Conservation (phyloP, 2,113 vertebrate species). For the Macquaria ambigua region DNA sequence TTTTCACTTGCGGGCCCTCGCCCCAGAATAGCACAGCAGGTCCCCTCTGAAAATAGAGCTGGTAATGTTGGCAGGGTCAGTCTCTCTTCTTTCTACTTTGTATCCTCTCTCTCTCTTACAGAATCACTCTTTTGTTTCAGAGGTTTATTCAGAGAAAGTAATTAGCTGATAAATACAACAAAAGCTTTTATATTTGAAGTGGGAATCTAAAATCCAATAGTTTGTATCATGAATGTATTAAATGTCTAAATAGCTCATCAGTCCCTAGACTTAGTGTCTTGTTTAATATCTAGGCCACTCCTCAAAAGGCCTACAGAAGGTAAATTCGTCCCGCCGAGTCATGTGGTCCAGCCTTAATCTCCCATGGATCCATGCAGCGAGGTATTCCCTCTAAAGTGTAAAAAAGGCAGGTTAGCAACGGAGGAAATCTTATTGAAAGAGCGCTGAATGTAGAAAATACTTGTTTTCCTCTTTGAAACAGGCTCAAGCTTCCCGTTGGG, state of each 20-base stretch:
- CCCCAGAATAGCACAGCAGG: constrained; percentile 83
- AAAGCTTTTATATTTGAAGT: constrained; percentile 45
- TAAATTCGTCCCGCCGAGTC: constrained; percentile 29
- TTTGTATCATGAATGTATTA: constrained; percentile 2
- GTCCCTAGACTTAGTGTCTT: background rate
- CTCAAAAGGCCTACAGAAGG: background rate
- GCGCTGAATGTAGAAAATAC: constrained; percentile 33
- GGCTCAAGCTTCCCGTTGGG: background rate
- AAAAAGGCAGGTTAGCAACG: background rate
- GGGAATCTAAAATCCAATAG: constrained; percentile 19
- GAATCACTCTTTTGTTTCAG: constrained; percentile 71
- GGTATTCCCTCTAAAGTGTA: constrained; percentile 38
- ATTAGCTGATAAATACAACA: constrained; percentile 54
- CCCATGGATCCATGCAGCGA: constrained; percentile 22
- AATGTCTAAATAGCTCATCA: background rate
- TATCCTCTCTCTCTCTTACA: constrained; percentile 48
- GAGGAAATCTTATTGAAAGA: constrained; percentile 55
- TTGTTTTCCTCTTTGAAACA: constrained; percentile 39
- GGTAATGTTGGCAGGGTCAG: constrained; percentile 77
- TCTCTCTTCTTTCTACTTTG: constrained; percentile 34
- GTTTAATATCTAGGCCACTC: constrained; percentile 9
- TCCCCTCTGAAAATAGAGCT: constrained; percentile 86
- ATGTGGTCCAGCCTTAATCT: constrained; percentile 29
- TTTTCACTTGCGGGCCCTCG: constrained; percentile 64
- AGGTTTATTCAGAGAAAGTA: constrained; percentile 41